These are phyloP conservation scores for Trachurus trachurus DNA, from an alignment of 2,797 vertebrate species.

Conservation along the genomic window DNA sequence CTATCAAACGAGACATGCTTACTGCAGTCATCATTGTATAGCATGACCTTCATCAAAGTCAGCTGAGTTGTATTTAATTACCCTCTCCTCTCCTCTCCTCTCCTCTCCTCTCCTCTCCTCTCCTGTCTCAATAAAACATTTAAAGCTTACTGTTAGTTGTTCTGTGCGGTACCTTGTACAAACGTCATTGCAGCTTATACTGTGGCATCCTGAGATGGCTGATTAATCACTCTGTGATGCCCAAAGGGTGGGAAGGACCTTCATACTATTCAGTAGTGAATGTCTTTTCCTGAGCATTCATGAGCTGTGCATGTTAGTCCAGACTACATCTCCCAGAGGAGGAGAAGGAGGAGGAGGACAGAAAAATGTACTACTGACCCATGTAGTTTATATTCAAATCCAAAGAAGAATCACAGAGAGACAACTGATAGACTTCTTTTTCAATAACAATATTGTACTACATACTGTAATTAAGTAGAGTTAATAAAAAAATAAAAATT, in stretches of 20 bases:
- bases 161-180: constrained; percentile 1
- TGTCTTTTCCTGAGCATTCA: constrained; percentile 17
- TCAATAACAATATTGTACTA: constrained; percentile 17
- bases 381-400: constrained; percentile 15
- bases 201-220: constrained; percentile 3
- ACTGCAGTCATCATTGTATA: constrained; percentile 11
- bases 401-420: not conserved
- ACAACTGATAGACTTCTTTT: not conserved
- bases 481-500: not conserved
- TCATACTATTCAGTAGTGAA: constrained; percentile 1
- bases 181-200: constrained; percentile 5
- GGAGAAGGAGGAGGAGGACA: not conserved
- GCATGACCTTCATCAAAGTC: constrained; percentile 34
- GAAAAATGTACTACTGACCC: not conserved
- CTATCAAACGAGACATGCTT: not conserved
- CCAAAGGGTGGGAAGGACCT: constrained; percentile 4
- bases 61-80: not conserved
- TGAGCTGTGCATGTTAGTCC: not conserved
- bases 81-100: not conserved
- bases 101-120: constrained; percentile 6
- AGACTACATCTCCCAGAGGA: not conserved
- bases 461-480: not conserved
- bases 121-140: constrained; percentile 2
- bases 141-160: constrained; percentile 4
- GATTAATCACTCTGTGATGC: constrained; percentile 19